Conservation (phyloP, 2,113 vertebrate genomes). For the Mobula hypostoma region DNA sequence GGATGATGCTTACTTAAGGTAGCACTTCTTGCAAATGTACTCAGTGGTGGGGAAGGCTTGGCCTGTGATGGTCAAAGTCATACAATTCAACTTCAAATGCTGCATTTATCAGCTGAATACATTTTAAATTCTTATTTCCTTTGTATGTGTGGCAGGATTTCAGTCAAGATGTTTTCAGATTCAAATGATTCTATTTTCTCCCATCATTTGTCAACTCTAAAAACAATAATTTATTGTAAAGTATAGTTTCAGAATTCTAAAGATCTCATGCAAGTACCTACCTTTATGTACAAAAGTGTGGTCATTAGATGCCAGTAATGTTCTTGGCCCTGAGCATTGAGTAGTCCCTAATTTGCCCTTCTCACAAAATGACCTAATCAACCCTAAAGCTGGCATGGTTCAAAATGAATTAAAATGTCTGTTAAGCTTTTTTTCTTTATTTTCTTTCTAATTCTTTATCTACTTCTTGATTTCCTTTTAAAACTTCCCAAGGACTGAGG, state of each 20-base stretch:
- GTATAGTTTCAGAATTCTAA: not conserved
- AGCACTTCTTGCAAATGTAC: too few species aligned
- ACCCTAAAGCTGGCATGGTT: not conserved
- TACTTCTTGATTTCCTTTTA: not conserved
- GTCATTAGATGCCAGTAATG: not conserved
- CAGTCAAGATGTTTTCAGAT: not conserved
- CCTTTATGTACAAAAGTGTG: not conserved
- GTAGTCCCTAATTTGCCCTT: not conserved
- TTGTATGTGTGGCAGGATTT: not conserved
- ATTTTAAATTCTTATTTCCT: not conserved
- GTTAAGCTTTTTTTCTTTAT: not conserved
- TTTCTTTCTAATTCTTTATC: slow-evolving; percentile 8
- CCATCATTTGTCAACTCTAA: not conserved
- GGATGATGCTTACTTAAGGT: too few species aligned
- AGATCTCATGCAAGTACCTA: not conserved
- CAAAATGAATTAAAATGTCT: not conserved
- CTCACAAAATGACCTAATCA: not conserved
- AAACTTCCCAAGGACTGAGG: not conserved
- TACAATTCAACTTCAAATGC: too few species aligned
- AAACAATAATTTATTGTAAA: not conserved
- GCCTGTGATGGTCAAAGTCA: too few species aligned
- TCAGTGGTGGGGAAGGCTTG: too few species aligned
- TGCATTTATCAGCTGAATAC: not conserved
- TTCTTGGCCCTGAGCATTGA: not conserved
- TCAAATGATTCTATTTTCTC: not conserved